phyloP scores from a whole-genome alignment of 2,797 vertebrate species.

The Brotula barbata region DNA sequence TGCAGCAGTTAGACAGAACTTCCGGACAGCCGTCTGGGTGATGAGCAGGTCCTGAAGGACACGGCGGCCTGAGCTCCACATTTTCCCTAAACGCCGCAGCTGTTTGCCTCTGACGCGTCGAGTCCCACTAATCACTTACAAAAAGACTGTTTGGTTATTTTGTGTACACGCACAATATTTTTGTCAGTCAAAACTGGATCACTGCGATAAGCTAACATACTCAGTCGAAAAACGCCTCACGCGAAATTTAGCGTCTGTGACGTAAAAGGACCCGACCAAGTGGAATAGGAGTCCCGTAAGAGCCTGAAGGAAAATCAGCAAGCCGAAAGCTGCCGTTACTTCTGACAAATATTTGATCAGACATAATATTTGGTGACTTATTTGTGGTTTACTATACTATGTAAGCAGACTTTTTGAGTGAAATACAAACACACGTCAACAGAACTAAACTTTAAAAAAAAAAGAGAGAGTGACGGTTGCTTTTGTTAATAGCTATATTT shows the following conservation, averaged over 20 bases:
- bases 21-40: constrained; percentile 47
- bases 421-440: too few species aligned
- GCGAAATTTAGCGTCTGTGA: constrained; percentile 15
- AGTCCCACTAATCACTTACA: neutral
- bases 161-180: too few species aligned
- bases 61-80: constrained; percentile 72
- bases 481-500: too few species aligned
- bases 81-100: constrained; percentile 27
- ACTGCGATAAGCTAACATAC: neutral
- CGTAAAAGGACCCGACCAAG: constrained; percentile 17
- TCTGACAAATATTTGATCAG: too few species aligned
- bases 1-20: constrained; percentile 62
- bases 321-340: neutral
- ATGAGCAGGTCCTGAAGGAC: constrained; percentile 71
- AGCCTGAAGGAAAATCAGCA: constrained; percentile 42
- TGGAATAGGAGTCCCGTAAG: constrained; percentile 1
- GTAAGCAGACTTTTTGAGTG: too few species aligned
- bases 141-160: neutral
- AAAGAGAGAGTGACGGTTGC: too few species aligned
- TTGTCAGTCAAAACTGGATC: neutral
- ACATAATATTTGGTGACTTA: too few species aligned
- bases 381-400: too few species aligned
- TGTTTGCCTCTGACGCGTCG: accelerated
- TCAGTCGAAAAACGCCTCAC: neutral
- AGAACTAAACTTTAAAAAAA: too few species aligned